Base-by-base conservation (phyloP, 2,113 vertebrate species). In the Arizona elegans region DNA sequence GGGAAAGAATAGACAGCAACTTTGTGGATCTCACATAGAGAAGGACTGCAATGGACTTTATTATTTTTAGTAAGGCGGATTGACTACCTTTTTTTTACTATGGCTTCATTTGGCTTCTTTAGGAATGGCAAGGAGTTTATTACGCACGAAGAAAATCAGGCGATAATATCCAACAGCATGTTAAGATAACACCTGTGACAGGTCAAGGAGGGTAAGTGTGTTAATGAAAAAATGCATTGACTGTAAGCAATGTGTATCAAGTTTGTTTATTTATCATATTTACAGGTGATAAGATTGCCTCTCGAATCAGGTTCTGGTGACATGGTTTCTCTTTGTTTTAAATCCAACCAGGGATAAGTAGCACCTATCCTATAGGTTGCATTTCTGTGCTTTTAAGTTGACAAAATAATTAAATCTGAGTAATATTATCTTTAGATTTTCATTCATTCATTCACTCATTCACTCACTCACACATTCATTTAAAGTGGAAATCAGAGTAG, bases 41-140 rank as follows among this genome's bases (percentile, higher is more conserved):
- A 81, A 81, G 33, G 33, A 81, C 33, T 81, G 33, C 75, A 38
- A 38, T 13, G 55, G 5, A 23, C 33, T 58, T 89, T 56, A 10
- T 88, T 88, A 24, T 24, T 58, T 89, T 56, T 58, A 23, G 12
- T 23, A 89, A 33, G 56, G 88, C n/a, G 43, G 2, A 38, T 89
- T 43, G 50, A 6, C 3, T 26, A 52, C 12, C 26, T 86, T 38
- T 86, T 70, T 52, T 91, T 87, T 91, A 95, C 90, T 54, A 54
- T 95, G 33, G 93, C 70, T 96, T 90, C 94, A 81, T 17, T 95
- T 38, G 90, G 3, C 96, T 88, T 90, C 6, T 94, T 93, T 94
- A 99, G 99, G 99, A 99, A 92, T 99, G 99, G 99, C 99, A 99
- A 97, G 99, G 99, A 6, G 98, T 99, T 96, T 99, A 98, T 97